These are phyloP conservation scores for Saturnia pavonia DNA, from an alignment of 2,888 invertebrate genomes.

Conservation along the genomic window DNA sequence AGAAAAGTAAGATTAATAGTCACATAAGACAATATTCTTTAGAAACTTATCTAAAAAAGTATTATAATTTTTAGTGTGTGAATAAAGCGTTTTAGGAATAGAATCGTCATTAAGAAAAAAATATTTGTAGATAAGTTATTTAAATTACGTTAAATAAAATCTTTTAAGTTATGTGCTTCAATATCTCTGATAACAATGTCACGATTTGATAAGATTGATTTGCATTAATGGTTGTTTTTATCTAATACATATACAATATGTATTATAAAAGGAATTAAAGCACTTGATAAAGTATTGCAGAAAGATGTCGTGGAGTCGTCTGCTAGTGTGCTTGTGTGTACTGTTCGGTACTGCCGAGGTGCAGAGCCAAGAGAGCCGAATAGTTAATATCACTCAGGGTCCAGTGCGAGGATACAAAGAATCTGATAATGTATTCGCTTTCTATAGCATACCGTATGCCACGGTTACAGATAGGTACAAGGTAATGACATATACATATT, in stretches of 20 bases:
- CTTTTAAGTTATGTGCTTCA: background rate
- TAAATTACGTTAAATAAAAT: background rate
- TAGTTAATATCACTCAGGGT: constrained; percentile 44
- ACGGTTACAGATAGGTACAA: constrained; percentile 31
- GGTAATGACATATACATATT: background rate
- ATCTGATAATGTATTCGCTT: constrained; percentile 37
- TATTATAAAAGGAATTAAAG: background rate
- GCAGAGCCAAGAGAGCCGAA: constrained; percentile 11
- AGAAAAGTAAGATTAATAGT: too few relatives aligned
- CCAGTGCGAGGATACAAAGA: constrained; percentile 45
- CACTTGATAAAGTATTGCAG: background rate
- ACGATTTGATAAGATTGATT: background rate
- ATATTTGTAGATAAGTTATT: background rate
- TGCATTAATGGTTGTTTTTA: background rate
- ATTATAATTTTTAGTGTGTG: too few relatives aligned
- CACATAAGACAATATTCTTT: too few relatives aligned
- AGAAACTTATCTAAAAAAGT: too few relatives aligned
- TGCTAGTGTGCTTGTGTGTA: background rate
- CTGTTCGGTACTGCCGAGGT: background rate
- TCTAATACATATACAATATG: background rate
- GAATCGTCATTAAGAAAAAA: background rate
- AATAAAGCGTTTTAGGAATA: too few relatives aligned
- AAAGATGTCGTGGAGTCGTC: background rate
- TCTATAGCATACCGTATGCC: constrained; percentile 53
- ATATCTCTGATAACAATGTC: background rate